These are phyloP conservation scores for Megamerina dolium DNA, from an alignment of 2,888 invertebrate species.

Conservation along the genomic window DNA sequence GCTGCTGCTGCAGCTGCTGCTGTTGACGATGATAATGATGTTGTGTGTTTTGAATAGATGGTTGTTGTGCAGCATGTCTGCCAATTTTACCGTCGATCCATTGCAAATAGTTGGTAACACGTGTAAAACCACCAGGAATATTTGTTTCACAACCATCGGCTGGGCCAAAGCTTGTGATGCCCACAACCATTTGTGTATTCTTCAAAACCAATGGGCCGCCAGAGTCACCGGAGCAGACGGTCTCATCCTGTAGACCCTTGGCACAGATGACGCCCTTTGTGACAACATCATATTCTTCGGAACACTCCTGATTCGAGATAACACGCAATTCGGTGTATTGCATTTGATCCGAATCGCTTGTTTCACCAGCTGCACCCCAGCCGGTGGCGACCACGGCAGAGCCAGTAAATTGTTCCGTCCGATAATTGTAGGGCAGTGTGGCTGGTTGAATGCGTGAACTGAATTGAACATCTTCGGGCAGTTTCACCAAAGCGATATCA, in stretches of 20 bases:
- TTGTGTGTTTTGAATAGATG: conserved; percentile 7
- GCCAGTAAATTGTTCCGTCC: conserved; percentile 31
- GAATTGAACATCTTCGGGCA: conserved; percentile 35
- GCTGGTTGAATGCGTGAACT: conserved; percentile 42
- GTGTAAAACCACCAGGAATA: conserved; percentile 45
- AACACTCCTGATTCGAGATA: conserved; percentile 41
- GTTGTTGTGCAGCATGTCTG: conserved; percentile 9
- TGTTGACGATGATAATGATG: background rate
- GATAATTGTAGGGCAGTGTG: conserved; percentile 28
- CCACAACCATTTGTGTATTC: conserved; percentile 37
- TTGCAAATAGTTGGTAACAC: conserved; percentile 42
- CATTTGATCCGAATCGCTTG: conserved; percentile 38
- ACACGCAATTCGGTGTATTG: conserved; percentile 45
- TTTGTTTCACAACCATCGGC: conserved; percentile 42
- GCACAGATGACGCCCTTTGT: conserved; percentile 43
- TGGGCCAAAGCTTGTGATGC: conserved; percentile 47
- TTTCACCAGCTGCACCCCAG: conserved; percentile 41
- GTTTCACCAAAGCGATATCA: conserved; percentile 44
- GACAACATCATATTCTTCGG: conserved; percentile 40
- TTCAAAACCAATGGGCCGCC: conserved; percentile 46
- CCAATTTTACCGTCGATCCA: conserved; percentile 45
- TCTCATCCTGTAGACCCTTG: conserved; percentile 41
- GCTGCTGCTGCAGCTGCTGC: background rate
- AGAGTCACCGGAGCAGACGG: conserved; percentile 47
- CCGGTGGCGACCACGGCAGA: conserved; percentile 43